Evolutionary conservation across 2,113 vertebrate species (phyloP), one percentile per base, ranked within the genome.

Genomic region (Megalops atlanticus): DNA sequence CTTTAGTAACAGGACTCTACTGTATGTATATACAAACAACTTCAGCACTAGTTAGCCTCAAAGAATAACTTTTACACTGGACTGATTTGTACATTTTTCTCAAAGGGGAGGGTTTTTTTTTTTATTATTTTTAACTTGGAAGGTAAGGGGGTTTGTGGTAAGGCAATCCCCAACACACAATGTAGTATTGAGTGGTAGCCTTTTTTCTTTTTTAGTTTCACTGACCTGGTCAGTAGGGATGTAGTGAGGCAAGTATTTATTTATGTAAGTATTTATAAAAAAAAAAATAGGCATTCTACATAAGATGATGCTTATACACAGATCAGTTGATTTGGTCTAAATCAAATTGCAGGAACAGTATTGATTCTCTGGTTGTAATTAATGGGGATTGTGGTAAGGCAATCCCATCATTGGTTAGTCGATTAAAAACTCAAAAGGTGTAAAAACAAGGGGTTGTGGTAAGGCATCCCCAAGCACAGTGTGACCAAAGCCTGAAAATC

Each of bases 311-410:
- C 58, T 64, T n/a, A 64, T 64, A 31, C 4, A 64, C 31, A 64
- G 52, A 58, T 58, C 8, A 58, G 8, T 58, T 58, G 52, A 58
- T 58, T 58, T n/a, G n/a, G 52, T 27, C 18, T 64, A n/a, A 58
- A n/a, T 58, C 58, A 64, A 31, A 27, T 16, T 54, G 24, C n/a
- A 27, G 58, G 35, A 16, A 39, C 35, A 73, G 1, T 73, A 73
- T 64, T 11, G 71, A 24, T 24, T 38, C 18, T 73, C 35, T 40
- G 21, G 71, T 78, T 31, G n/a, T 64, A 31, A 43, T 68, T 36
- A 40, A 41, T 78, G 54, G 77, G 54, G 77, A 33, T 78, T 78
- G 77, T 78, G 77, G 77, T 78, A 78, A 78, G 77, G 77, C 77
- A 78, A 78, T 78, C 77, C 54, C 54, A 58, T 77, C 38, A 39